These are phyloP conservation scores for Epizoanthus fatuus DNA, from an alignment of 92 coral and sea anemone genomes.

Conservation along the genomic window DNA sequence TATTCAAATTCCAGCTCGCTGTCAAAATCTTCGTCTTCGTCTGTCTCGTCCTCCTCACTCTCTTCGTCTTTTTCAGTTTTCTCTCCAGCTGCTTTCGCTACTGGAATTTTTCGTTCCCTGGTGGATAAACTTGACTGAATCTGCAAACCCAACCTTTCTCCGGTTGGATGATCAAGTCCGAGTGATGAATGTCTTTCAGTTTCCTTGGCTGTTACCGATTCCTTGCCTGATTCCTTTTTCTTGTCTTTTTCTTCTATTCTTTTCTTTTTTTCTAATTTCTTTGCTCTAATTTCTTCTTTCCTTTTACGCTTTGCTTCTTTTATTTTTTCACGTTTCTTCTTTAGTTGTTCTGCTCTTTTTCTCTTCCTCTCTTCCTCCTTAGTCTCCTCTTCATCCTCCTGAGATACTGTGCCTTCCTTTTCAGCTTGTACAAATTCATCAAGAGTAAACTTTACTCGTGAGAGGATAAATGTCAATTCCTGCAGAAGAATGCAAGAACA, in stretches of 20 bases:
- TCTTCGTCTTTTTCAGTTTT: neutral
- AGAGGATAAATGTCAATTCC: slow-evolving; percentile 61
- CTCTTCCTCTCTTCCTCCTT: slow-evolving; percentile 21
- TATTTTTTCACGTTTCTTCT: slow-evolving; percentile 14
- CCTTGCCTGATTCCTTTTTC: neutral
- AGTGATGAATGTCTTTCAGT: slow-evolving; percentile 1
- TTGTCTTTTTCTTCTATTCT: neutral
- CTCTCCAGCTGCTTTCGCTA: neutral
- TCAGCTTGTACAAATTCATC: slow-evolving; percentile 49
- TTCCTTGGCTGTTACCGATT: neutral
- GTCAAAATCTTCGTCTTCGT: slow-evolving; percentile 9
- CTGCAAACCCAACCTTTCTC: neutral
- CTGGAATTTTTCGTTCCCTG: neutral
- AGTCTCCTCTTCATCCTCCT: neutral
- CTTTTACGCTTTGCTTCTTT: slow-evolving; percentile 11
- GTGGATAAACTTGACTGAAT: neutral
- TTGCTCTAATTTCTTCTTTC: slow-evolving; percentile 7
- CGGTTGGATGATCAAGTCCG: neutral
- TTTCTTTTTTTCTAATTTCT: slow-evolving; percentile 16
- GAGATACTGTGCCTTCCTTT: neutral
- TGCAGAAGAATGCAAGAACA: slow-evolving; percentile 11
- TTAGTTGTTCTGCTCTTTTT: slow-evolving; percentile 23
- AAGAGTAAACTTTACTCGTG: slow-evolving; percentile 62
- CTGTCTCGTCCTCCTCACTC: slow-evolving; percentile 6
- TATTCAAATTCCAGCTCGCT: slow-evolving; percentile 37